Percentiles rank a stretch among this genome's conserved stretches.
These are phyloP conservation scores for Apostichopus japonicus DNA, from an alignment of 35 echinoderm and acorn worm species.

Conservation along the genomic window DNA sequence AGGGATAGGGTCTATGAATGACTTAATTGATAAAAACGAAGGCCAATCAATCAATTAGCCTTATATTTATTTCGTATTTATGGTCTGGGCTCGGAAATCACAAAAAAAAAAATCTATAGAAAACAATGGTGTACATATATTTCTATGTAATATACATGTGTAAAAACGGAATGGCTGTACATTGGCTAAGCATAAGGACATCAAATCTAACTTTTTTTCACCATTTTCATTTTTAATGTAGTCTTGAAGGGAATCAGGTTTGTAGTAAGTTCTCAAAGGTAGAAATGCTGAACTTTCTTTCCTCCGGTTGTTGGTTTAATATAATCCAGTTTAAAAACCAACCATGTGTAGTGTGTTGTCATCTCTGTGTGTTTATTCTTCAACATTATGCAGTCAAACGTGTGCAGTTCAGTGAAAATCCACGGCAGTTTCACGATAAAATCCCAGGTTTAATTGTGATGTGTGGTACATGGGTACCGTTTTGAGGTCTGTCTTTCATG, in stretches of 20 bases:
- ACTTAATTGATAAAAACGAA: background rate
- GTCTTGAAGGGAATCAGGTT: conserved; percentile 14
- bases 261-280: conserved; percentile 25
- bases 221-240: conserved; percentile 36
- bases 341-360: background rate
- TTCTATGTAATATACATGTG: conserved; percentile 38
- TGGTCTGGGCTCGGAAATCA: conserved; percentile 12
- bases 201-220: conserved; percentile 48
- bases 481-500: too few relatives aligned
- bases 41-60: conserved; percentile 14
- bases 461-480: too few relatives aligned
- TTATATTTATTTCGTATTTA: conserved; percentile 49
- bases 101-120: conserved; percentile 7
- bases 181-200: conserved; percentile 27
- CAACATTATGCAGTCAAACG: too few relatives aligned
- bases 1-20: background rate
- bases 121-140: conserved; percentile 25
- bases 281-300: conserved; percentile 32
- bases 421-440: too few relatives aligned
- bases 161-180: conserved; percentile 43
- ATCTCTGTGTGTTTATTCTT: background rate
- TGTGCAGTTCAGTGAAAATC: too few relatives aligned
- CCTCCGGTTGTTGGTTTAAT: conserved; percentile 26
- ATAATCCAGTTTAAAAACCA: conserved; percentile 26
- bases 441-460: too few relatives aligned